Evolutionary conservation across 1,140 invertebrate species (phyloP), one percentile per base, ranked within the genome.

Genomic region (Leptinotarsa defecta): DNA sequence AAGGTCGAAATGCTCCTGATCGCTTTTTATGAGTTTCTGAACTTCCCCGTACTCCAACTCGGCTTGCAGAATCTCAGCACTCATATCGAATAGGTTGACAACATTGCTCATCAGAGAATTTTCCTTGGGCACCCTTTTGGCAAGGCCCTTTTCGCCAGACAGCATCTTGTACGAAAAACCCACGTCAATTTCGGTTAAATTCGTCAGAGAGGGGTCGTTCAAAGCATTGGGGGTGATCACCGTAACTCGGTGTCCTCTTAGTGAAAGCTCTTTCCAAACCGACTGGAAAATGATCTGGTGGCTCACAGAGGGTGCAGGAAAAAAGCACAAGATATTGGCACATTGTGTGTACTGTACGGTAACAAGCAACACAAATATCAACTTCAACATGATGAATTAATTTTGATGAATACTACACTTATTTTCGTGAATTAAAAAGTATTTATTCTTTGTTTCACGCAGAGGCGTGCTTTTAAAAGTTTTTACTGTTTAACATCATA

Each of bases 181-280:
- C 3, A 77, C 27, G 27, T 77, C 76, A 13, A 77, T 77, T 71
- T 77, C 73, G 1, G 73, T 77, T 43, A 77, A 20, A 74, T 77
- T 77, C 27, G 73, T 74, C 2, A 75, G 34, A 13, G 34, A 70
- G 3, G n/a, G 43, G 48, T 77, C 73, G 13, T 75, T 75, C 34
- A 77, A 17, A 27, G 73, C 68, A 17, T 74, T 65, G 8, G 76
- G 70, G 0, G 76, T 77, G 22, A 77, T 70, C 52, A 73, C 68
- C 4, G 73, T 74, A 13, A 77, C 68, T 34, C 71, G 8, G 48
- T 77, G 76, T 3, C 76, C 76, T 64, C 73, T 76, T 8, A 24
- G 52, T 15, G 52, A 57, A 13, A 57, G 52, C 6, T 57, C 52
- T 57, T 19, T 19, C 52, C 52, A 57, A 13, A 57, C 15, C n/a